Conservation (phyloP, 2,888 invertebrate genomes). For the Dysmachus trigonus region DNA sequence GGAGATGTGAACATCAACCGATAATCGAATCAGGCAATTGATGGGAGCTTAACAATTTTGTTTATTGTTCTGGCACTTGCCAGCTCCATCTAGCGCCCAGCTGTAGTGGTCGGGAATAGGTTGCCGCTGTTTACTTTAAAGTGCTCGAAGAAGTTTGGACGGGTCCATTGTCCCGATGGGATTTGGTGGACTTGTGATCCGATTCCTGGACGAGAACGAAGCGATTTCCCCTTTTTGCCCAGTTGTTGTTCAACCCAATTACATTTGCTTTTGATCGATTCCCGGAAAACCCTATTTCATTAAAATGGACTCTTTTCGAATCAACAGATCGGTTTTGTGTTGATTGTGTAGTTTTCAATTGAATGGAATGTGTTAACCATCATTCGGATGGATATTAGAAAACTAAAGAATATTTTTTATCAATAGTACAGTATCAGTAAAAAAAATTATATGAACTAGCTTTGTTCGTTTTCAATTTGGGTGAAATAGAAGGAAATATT, state of each 20-base stretch:
- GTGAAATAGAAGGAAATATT: no score
- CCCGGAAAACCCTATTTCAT: not conserved
- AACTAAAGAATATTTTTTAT: no score
- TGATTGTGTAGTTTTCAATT: not conserved
- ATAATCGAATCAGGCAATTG: slow-evolving; percentile 45
- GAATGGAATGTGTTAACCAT: not conserved
- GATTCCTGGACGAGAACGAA: not conserved
- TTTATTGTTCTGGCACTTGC: slow-evolving; percentile 35
- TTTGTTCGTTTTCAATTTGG: no score
- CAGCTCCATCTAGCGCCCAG: not conserved
- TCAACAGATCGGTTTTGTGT: not conserved
- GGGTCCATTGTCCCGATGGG: not conserved
- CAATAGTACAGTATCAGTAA: no score
- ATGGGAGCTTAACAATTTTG: slow-evolving; percentile 41
- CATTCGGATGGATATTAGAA: no score
- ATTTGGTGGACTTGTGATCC: not conserved
- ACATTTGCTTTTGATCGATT: not conserved
- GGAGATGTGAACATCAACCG: slow-evolving; percentile 27
- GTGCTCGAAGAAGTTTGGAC: not conserved
- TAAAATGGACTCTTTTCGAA: not conserved
- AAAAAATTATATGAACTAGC: no score
- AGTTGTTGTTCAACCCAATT: not conserved
- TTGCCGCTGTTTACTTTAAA: slow-evolving; percentile 1
- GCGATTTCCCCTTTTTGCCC: not conserved
- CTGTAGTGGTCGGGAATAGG: not conserved